These are phyloP conservation scores for Choristoneura rosaceana DNA, from an alignment of 2,888 invertebrate genomes.

Conservation along the genomic window DNA sequence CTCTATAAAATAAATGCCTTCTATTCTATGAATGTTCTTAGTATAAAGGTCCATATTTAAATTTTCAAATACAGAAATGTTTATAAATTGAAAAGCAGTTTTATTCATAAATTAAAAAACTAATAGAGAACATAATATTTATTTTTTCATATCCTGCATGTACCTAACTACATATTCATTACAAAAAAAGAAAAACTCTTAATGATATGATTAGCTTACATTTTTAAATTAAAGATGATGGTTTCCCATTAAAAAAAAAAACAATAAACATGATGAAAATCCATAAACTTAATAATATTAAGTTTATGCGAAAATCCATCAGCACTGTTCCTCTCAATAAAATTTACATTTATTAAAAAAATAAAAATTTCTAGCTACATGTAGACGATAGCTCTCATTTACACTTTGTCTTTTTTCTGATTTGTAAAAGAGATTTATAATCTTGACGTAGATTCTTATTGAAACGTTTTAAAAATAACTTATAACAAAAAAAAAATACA, in stretches of 20 bases:
- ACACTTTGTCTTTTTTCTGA: too few species aligned
- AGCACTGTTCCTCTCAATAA: not conserved
- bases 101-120: slow-evolving; percentile 21
- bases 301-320: not conserved
- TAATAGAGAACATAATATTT: not conserved
- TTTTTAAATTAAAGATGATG: not conserved
- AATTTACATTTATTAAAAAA: too few species aligned
- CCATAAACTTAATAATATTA: too few species aligned
- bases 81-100: slow-evolving; percentile 24
- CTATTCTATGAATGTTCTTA: slow-evolving; percentile 19
- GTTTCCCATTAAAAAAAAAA: not conserved
- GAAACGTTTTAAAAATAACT: too few species aligned
- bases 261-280: not conserved
- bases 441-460: too few species aligned
- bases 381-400: too few species aligned
- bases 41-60: slow-evolving; percentile 21
- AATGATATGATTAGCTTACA: not conserved
- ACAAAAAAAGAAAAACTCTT: not conserved
- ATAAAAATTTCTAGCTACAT: too few species aligned
- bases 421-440: too few species aligned
- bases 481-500: too few species aligned
- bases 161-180: not conserved
- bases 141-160: not conserved
- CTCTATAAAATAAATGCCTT: slow-evolving; percentile 26
- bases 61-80: slow-evolving; percentile 31